Conservation (phyloP, 2,888 invertebrate genomes). For the Bombyx huttoni region DNA sequence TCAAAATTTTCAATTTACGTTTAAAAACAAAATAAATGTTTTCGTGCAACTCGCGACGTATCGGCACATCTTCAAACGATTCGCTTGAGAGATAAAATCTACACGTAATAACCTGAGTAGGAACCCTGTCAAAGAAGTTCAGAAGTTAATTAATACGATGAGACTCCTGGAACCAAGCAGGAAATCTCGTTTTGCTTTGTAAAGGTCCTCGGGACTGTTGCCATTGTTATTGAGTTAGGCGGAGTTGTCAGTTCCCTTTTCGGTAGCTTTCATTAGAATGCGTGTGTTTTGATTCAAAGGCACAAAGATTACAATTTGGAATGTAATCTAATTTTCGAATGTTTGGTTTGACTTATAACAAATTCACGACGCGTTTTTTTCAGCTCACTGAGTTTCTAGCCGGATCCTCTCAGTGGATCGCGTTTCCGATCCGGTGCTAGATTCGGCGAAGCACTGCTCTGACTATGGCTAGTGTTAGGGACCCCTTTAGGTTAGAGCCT, state of each 20-base stretch:
- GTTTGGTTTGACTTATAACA: no score
- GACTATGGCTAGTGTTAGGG: no score
- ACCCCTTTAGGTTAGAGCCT: no score
- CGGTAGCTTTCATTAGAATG: background rate
- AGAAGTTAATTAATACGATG: background rate
- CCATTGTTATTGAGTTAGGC: background rate
- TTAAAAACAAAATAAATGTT: background rate
- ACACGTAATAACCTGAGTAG: background rate
- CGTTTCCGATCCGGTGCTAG: no score
- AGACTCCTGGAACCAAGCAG: background rate
- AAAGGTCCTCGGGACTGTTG: background rate
- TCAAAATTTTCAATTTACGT: background rate
- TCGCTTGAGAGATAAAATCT: background rate
- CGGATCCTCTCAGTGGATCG: no score
- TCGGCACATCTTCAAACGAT: background rate
- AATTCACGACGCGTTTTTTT: no score
- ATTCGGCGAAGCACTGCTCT: no score
- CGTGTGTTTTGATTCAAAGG: no score
- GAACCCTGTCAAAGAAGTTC: background rate
- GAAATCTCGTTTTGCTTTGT: background rate
- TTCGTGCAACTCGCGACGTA: background rate
- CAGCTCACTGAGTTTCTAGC: no score
- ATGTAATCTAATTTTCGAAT: no score
- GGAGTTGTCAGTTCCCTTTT: background rate
- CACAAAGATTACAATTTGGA: no score